These are phyloP conservation scores for Ephydatia muelleri DNA, from an alignment of 37 sponge, comb jelly and placozoan species.

Conservation along the genomic window DNA sequence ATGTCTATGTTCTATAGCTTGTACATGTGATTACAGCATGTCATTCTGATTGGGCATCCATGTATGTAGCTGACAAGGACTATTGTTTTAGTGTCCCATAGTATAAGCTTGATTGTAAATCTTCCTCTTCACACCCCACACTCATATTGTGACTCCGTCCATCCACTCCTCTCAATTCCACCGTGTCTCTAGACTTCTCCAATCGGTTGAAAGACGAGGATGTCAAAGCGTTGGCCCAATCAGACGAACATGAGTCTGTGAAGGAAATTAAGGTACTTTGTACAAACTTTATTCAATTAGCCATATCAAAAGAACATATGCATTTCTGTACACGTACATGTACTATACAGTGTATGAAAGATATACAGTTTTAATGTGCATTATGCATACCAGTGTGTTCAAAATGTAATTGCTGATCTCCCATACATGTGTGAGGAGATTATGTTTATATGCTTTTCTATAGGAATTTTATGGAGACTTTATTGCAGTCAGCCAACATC, in stretches of 20 bases:
- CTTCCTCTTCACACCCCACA: too few relatives aligned
- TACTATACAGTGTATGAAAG: neutral
- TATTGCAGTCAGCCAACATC: constrained; percentile 73
- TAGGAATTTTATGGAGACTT: constrained; percentile 72
- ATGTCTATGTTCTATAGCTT: too few relatives aligned
- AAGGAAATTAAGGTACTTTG: constrained; percentile 83
- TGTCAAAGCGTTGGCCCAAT: constrained; percentile 74
- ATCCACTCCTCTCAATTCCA: neutral
- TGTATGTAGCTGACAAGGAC: too few relatives aligned
- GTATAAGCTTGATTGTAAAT: too few relatives aligned
- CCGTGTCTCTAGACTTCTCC: constrained; percentile 59
- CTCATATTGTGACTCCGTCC: neutral
- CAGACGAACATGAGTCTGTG: constrained; percentile 94
- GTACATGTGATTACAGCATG: too few relatives aligned
- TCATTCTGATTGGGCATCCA: too few relatives aligned
- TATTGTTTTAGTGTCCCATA: too few relatives aligned
- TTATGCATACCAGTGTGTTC: neutral
- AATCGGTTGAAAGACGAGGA: constrained; percentile 49
- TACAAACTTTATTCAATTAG: neutral
- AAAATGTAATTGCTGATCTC: too few relatives aligned
- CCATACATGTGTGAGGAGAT: too few relatives aligned
- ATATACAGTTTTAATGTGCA: neutral
- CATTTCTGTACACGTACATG: neutral
- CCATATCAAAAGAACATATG: neutral
- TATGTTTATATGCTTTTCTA: too few relatives aligned